These are phyloP conservation scores for Pelvicachromis taeniatus DNA, from an alignment of 2,113 vertebrate species.

Conservation along the genomic window DNA sequence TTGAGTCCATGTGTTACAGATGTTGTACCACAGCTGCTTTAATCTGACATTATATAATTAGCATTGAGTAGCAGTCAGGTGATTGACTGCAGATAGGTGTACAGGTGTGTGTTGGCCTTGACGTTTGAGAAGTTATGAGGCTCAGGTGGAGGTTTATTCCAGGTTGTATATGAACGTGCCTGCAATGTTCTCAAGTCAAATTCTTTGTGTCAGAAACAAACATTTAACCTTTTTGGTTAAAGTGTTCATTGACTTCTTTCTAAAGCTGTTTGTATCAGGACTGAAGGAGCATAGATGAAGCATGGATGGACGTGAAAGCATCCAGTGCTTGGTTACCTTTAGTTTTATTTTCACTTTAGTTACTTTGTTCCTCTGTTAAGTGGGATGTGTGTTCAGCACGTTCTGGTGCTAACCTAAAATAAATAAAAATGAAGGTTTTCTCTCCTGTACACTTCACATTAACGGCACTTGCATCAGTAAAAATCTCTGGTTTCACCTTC, in stretches of 20 bases:
- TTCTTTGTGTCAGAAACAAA: rapidly evolving
- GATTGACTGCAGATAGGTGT: background rate
- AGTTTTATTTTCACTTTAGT: background rate
- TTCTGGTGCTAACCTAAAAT: background rate
- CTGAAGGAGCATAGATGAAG: no score
- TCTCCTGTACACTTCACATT: rapidly evolving
- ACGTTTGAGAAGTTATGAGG: background rate
- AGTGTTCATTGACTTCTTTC: background rate
- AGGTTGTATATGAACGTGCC: background rate
- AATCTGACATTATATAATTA: rapidly evolving
- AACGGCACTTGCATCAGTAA: rapidly evolving
- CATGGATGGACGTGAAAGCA: no score
- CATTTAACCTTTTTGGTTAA: rapidly evolving
- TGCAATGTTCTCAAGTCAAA: rapidly evolving
- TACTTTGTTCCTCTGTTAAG: background rate
- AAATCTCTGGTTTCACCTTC: background rate
- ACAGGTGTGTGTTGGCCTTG: no score
- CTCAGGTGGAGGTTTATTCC: background rate
- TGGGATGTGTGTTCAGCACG: background rate
- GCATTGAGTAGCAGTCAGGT: background rate
- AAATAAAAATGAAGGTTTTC: rapidly evolving
- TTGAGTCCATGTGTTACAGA: background rate
- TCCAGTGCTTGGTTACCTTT: rapidly evolving
- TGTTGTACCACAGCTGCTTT: background rate
- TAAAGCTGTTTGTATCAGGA: background rate